A percentile compares a stretch with the other conserved stretches of the same genome.
Evolutionary conservation across 2,888 invertebrate genomes (phyloP).

Genomic region (Odontocerum albicorne): DNA sequence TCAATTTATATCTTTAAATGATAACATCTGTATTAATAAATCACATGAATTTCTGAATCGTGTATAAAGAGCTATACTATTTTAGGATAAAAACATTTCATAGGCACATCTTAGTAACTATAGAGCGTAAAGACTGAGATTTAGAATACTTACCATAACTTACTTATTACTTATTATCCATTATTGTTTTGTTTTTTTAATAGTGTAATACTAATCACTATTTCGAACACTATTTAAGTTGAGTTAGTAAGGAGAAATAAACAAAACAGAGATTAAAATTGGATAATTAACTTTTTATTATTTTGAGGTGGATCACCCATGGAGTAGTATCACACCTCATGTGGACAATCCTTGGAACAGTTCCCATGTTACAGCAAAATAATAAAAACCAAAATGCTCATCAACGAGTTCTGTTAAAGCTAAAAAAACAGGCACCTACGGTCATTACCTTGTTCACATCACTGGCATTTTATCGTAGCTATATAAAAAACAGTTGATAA

Average conservation of each 20-base stretch:
- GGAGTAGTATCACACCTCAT: slow-evolving; percentile 3
- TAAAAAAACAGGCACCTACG: slow-evolving; percentile 36
- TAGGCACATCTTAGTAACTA: too few species aligned
- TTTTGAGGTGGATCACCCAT: slow-evolving; percentile 16
- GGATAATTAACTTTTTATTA: slow-evolving; percentile 23
- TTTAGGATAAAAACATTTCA: too few species aligned
- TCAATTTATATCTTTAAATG: too few species aligned
- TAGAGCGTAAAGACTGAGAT: too few species aligned
- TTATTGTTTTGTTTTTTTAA: neutral
- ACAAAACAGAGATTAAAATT: slow-evolving; percentile 20
- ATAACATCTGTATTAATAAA: too few species aligned
- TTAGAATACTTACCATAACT: slow-evolving; percentile 1
- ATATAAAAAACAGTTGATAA: too few species aligned
- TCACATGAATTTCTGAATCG: too few species aligned
- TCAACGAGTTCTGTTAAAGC: slow-evolving; percentile 32
- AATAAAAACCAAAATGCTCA: slow-evolving; percentile 30
- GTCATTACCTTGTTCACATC: slow-evolving; percentile 35
- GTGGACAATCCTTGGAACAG: slow-evolving; percentile 3
- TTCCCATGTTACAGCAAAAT: slow-evolving; percentile 20
- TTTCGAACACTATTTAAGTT: too few species aligned
- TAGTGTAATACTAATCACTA: too few species aligned
- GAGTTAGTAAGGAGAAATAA: neutral
- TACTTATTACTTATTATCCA: slow-evolving; percentile 1
- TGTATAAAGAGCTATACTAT: too few species aligned
- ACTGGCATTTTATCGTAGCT: slow-evolving; percentile 22